These are phyloP conservation scores for Pseudomyrmex gracilis DNA, from an alignment of 1,140 invertebrate species.

Conservation along the genomic window DNA sequence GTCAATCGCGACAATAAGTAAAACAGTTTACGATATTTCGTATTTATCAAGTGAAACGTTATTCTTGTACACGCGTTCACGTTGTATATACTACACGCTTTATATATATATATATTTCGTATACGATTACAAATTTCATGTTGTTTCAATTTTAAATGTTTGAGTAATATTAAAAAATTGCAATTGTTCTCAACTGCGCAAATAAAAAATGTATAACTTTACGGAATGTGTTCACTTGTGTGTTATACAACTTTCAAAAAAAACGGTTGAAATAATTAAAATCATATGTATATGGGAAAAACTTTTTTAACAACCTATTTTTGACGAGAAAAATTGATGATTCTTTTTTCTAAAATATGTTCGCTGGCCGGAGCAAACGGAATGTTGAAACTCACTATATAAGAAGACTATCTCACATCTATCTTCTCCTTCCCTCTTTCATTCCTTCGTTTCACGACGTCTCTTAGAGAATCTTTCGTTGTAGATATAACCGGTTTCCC, in stretches of 20 bases:
- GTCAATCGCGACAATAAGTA: no score
- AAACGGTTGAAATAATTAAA: constrained; percentile 24
- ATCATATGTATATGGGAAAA: constrained; percentile 24
- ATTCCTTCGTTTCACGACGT: constrained; percentile 52
- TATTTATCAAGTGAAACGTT: no score
- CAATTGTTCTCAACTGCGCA: constrained; percentile 9
- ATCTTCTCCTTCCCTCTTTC: constrained; percentile 42
- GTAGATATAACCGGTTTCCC: constrained; percentile 84
- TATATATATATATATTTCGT: no score
- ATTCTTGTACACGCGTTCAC: no score
- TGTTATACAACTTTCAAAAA: constrained; percentile 25
- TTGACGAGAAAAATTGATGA: constrained; percentile 9
- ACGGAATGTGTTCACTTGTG: constrained; percentile 11
- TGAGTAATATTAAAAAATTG: constrained; percentile 49
- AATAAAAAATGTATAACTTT: constrained; percentile 34
- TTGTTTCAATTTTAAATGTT: constrained; percentile 27
- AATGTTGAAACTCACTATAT: constrained; percentile 50
- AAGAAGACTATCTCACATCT: constrained; percentile 22
- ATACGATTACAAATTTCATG: no score
- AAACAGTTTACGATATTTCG: no score
- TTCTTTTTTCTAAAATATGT: constrained; percentile 14
- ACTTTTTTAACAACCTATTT: constrained; percentile 46
- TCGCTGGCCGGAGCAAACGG: constrained; percentile 48
- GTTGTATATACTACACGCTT: no score
- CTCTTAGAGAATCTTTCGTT: constrained; percentile 44